These are phyloP conservation scores for Tinamus guttatus DNA, from an alignment of 2,113 vertebrate species.

Conservation along the genomic window DNA sequence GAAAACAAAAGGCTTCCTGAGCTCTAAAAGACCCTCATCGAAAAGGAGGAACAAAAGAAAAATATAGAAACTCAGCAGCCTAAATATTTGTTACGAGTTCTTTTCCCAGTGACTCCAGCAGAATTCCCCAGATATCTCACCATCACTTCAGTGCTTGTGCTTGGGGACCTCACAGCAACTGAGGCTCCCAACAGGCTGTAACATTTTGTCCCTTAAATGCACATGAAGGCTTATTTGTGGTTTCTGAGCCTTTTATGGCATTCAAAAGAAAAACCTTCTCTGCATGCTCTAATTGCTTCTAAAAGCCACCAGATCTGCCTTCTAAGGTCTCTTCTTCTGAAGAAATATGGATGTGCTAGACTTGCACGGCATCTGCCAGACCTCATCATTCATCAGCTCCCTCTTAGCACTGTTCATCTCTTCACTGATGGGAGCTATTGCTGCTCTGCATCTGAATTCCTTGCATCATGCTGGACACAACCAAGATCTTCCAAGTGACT, in stretches of 20 bases:
- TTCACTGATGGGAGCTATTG: too few species aligned
- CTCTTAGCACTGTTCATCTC: background rate
- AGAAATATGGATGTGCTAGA: background rate
- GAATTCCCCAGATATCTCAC: background rate
- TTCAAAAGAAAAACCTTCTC: background rate
- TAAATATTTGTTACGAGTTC: background rate
- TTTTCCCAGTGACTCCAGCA: background rate
- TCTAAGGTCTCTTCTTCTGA: background rate
- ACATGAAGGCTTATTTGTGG: background rate
- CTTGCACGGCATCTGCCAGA: background rate
- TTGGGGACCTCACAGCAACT: background rate
- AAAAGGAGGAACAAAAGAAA: background rate
- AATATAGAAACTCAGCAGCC: background rate
- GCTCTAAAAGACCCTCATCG: background rate
- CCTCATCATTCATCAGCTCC: background rate
- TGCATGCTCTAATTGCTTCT: background rate
- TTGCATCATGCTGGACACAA: background rate
- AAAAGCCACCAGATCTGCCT: background rate
- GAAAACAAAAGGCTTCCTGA: background rate
- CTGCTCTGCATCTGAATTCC: background rate
- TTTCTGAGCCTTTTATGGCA: background rate
- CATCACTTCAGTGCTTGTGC: background rate
- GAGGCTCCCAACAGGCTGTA: background rate
- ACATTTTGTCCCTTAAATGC: background rate
- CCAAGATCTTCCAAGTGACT: background rate